These are phyloP conservation scores for Prionace glauca DNA, from an alignment of 2,797 vertebrate species.

Conservation along the genomic window DNA sequence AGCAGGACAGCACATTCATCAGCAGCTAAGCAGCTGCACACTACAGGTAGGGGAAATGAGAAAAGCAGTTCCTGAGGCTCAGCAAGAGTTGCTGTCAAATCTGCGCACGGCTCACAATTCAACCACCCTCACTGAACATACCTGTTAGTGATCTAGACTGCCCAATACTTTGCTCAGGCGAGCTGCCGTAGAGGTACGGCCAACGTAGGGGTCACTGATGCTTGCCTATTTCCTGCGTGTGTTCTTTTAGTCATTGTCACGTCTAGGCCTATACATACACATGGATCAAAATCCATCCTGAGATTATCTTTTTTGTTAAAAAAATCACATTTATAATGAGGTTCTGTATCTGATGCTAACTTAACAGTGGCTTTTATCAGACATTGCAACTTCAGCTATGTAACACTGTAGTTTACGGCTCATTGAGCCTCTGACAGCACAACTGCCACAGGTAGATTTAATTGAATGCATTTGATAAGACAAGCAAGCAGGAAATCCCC, in stretches of 20 bases:
- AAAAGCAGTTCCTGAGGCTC: background rate
- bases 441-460: conserved; percentile 34
- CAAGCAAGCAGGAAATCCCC: conserved; percentile 34
- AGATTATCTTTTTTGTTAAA: background rate
- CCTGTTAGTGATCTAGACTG: background rate
- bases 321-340: background rate
- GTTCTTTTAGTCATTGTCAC: background rate
- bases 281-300: background rate
- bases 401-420: conserved; percentile 3
- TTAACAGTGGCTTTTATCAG: background rate
- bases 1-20: background rate
- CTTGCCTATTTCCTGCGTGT: background rate
- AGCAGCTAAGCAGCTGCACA: too few relatives aligned
- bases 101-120: too few relatives aligned
- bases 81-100: background rate
- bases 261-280: background rate
- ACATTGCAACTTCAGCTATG: background rate
- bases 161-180: background rate
- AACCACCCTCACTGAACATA: background rate
- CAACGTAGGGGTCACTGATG: background rate
- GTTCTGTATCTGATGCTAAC: background rate
- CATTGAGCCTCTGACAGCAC: conserved; percentile 28
- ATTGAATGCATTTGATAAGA: conserved; percentile 16
- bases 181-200: background rate
- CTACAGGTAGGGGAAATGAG: background rate